Evolutionary conservation across 2,888 invertebrate genomes (phyloP).

Genomic region (Oithona nana): DNA sequence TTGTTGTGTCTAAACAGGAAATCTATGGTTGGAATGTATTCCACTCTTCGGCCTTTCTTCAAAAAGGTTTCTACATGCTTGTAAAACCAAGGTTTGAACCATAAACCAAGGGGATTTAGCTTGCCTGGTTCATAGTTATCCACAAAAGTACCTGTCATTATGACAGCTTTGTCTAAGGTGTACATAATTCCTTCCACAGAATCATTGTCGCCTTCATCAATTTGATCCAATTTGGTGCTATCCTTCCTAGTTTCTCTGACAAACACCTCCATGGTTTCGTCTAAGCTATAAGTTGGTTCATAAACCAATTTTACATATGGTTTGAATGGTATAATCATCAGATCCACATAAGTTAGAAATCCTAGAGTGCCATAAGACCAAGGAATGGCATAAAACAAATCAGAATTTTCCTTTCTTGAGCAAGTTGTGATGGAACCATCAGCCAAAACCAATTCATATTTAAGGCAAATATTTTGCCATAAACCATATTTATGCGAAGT

Average conservation of each 20-base stretch:
- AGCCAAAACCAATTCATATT: slow-evolving; percentile 51
- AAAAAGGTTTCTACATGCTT: slow-evolving; percentile 23
- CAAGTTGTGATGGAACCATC: slow-evolving; percentile 52
- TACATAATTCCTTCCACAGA: slow-evolving; percentile 55
- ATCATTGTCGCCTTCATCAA: slow-evolving; percentile 32
- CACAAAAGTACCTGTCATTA: slow-evolving; percentile 50
- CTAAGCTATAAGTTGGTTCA: slow-evolving; percentile 37
- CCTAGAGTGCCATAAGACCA: slow-evolving; percentile 71
- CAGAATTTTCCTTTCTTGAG: slow-evolving; percentile 47
- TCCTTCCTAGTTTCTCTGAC: slow-evolving; percentile 33
- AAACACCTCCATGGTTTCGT: slow-evolving; percentile 36
- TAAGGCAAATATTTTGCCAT: slow-evolving; percentile 54
- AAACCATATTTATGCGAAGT: slow-evolving; percentile 55
- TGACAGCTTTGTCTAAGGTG: slow-evolving; percentile 42
- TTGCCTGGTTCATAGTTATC: slow-evolving; percentile 32
- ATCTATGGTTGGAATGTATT: slow-evolving; percentile 11
- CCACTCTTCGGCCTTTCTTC: slow-evolving; percentile 20
- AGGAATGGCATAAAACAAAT: slow-evolving; percentile 53
- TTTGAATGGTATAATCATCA: slow-evolving; percentile 46
- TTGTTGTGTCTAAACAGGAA: slow-evolving; percentile 10
- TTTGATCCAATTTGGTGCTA: neutral
- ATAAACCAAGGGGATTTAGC: slow-evolving; percentile 50
- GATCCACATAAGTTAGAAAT: slow-evolving; percentile 51
- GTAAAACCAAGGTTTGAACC: slow-evolving; percentile 64
- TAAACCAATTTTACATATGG: slow-evolving; percentile 39